Evolutionary conservation across 2,888 invertebrate genomes (phyloP).

Genomic region (Anthoptus insignis): DNA sequence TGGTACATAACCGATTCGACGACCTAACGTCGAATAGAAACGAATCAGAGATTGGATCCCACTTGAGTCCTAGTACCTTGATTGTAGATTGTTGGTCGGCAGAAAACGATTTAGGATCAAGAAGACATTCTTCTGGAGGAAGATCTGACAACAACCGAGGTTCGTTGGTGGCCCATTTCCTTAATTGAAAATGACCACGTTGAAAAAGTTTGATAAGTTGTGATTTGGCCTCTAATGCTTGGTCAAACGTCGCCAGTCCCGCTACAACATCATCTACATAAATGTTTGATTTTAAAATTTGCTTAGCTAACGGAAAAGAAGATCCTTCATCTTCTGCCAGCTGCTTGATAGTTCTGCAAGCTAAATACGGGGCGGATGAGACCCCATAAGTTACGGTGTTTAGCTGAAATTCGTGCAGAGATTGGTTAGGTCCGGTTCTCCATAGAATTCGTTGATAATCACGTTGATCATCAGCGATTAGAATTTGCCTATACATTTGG

Average conservation of each 20-base stretch:
- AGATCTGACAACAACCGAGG: slow-evolving; percentile 15
- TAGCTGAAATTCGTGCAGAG: slow-evolving; percentile 40
- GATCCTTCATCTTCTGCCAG: slow-evolving; percentile 42
- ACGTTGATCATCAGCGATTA: slow-evolving; percentile 42
- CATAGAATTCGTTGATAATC: slow-evolving; percentile 51
- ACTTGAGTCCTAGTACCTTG: slow-evolving; percentile 18
- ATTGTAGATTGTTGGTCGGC: slow-evolving; percentile 7
- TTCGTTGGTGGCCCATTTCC: slow-evolving; percentile 45
- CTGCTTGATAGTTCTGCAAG: slow-evolving; percentile 46
- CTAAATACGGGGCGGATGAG: slow-evolving; percentile 48
- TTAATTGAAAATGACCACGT: slow-evolving; percentile 50
- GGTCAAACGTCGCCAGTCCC: slow-evolving; percentile 35
- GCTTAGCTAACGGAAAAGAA: slow-evolving; percentile 24
- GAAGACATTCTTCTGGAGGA: slow-evolving; percentile 9
- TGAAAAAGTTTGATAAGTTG: slow-evolving; percentile 44
- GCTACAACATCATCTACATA: slow-evolving; percentile 41
- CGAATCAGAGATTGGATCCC: slow-evolving; percentile 13
- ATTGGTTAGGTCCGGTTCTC: slow-evolving; percentile 37
- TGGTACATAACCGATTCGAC: slow-evolving; percentile 30
- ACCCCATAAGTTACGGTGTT: slow-evolving; percentile 48
- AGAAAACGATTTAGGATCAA: slow-evolving; percentile 19
- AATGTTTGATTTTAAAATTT: slow-evolving; percentile 24
- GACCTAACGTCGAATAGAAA: slow-evolving; percentile 33
- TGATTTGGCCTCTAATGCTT: slow-evolving; percentile 34
- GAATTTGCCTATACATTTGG: slow-evolving; percentile 53